Evolutionary conservation across 2,797 vertebrate species (phyloP), one percentile per base, ranked within the genome.

Genomic region (Margarornis squamiger): DNA sequence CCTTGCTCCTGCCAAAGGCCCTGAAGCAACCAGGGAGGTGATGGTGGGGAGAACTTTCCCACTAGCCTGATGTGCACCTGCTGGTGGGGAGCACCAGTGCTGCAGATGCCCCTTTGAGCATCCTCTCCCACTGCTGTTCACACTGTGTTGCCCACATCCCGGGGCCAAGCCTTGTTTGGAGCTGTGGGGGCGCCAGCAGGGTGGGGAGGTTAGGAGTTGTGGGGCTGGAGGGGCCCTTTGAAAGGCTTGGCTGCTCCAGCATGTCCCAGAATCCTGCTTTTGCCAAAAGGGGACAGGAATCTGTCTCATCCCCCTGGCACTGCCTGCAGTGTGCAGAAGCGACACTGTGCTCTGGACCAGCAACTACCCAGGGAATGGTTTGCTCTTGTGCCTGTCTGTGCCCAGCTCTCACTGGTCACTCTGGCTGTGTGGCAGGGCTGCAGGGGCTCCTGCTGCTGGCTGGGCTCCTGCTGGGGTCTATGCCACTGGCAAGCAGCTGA

Each of bases 391-490:
- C 51, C 38, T 54, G 23, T 32, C 36, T 2, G 4, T 71, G 61
- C 34, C 51, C 2, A 0, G 34, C 80, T 67, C 63, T 29, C 72
- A 2, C 73, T 17, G 43, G 34, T 71, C 0, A 1, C 61, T 41
- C 36, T 65, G 9, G 4, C 36, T 1, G 2, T 21, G 63, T 10
- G 8, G 26, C 0, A 9, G 49, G 41, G 12, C 16, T 63, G 55
- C 48, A 6, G 5, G 19, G 9, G 8, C 30, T 36, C 22, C 68
- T 41, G 43, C 68, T 6, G 6, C 41, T 32, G 49, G 18, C 30
- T 2, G 5, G 48, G 14, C 8, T 79, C 51, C 26, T 81, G 81
- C 66, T 22, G 38, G 59, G 41, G 43, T 29, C 3, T 1, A 7
- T 2, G 2, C 26, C 11, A 65, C 61, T 48, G 27, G 76, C 57